Evolutionary conservation across 2,113 vertebrate genomes (phyloP).

Genomic region (Etheostoma spectabile): DNA sequence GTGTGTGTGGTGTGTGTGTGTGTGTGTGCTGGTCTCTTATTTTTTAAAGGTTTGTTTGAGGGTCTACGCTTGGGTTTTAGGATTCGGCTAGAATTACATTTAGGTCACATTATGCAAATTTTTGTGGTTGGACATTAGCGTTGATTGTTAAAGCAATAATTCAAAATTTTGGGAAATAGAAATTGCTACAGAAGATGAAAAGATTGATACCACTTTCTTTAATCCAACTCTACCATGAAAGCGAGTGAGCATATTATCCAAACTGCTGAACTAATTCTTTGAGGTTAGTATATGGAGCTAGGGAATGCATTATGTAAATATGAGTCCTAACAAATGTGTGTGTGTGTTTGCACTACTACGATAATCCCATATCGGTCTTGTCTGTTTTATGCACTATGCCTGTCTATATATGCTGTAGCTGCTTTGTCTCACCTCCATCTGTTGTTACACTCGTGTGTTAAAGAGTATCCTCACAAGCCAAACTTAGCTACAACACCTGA

Average conservation of each 20-base stretch:
- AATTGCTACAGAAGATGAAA: no score
- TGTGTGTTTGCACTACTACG: conserved; percentile 19
- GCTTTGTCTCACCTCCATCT: conserved; percentile 32
- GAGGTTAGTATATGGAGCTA: neutral
- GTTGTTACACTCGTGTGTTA: neutral
- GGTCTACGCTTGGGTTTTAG: neutral
- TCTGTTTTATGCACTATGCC: neutral
- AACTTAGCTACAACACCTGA: neutral
- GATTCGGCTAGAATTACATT: neutral
- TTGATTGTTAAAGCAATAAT: neutral
- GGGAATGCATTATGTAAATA: neutral
- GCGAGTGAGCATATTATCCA: neutral
- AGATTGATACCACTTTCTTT: no score
- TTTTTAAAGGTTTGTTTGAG: neutral
- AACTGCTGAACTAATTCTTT: neutral
- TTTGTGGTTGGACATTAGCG: neutral
- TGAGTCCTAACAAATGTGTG: neutral
- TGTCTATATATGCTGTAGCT: conserved; percentile 26
- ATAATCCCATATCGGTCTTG: conserved; percentile 49
- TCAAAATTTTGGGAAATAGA: no score
- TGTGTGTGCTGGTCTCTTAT: neutral
- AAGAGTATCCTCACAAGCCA: conserved; percentile 16
- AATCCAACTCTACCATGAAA: neutral
- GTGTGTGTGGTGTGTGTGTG: no score
- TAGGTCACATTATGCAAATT: neutral